Evolutionary conservation across 2,888 invertebrate genomes (phyloP), one percentile per base, ranked within the genome.

Genomic region (Labia minor): DNA sequence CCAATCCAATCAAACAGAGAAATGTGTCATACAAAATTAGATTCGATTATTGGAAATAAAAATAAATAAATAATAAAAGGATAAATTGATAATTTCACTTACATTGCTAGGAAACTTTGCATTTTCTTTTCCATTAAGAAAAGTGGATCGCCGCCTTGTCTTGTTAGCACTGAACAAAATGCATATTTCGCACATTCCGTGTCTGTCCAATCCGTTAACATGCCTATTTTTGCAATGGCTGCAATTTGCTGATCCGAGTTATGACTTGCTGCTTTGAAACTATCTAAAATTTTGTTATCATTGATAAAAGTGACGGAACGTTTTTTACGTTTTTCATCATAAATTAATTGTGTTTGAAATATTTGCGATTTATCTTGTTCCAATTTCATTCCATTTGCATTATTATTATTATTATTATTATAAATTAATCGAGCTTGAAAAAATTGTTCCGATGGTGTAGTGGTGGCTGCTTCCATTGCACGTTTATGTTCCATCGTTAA

Each of bases 61-160:
- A n/a, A n/a, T n/a, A n/a, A n/a, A n/a, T n/a, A n/a, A n/a, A n/a
- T n/a, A n/a, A n/a, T n/a, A n/a, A n/a, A n/a, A n/a, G n/a, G n/a
- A n/a, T n/a, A n/a, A n/a, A n/a, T n/a, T n/a, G n/a, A n/a, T n/a
- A n/a, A n/a, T 63, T 19, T n/a, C 37, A 86, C 88, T 89, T 79
- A 90, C 90, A 85, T 81, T 75, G 83, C 82, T 66, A 89, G 78
- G 73, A 89, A 80, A 64, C 85, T 83, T 73, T 85, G 84, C 86
- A 90, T 89, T 76, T 87, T 88, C 79, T 90, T 90, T 78, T 90
- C 89, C 89, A 89, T 89, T 62, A 86, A 80, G 71, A 85, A 82
- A 69, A 86, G 78, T 21, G 88, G 86, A 74, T 90, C 89, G 1
- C 85, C 82, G 65, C 85, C 80, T 72, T 88, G 87, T 68, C 83